Evolutionary conservation across 2,113 vertebrate species (phyloP).

Genomic region (Egretta garzetta): DNA sequence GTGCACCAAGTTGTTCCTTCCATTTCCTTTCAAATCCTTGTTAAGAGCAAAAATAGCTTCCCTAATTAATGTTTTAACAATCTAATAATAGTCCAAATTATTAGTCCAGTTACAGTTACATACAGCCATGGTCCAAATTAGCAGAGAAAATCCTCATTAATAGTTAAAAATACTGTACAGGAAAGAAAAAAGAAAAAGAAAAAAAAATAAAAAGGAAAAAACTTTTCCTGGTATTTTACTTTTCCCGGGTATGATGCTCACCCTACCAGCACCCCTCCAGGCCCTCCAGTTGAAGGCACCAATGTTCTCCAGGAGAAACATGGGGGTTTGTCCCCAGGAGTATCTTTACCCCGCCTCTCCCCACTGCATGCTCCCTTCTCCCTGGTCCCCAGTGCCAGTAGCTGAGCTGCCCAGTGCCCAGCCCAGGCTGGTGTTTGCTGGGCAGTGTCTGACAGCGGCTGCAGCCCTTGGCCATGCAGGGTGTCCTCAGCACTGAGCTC

Average conservation of each 20-base stretch:
- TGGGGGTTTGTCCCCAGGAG: accelerated
- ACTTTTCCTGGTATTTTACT: background rate
- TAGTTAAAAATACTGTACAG: slow-evolving; percentile 2
- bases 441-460: background rate
- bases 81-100: slow-evolving; percentile 52
- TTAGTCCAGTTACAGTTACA: slow-evolving; percentile 16
- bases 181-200: background rate
- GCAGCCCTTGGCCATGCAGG: background rate
- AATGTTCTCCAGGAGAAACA: background rate
- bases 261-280: background rate
- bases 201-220: background rate
- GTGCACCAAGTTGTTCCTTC: background rate
- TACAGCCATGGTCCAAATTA: background rate
- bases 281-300: background rate
- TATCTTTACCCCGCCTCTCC: accelerated
- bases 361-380: accelerated
- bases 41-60: slow-evolving; percentile 25
- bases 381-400: background rate
- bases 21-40: background rate
- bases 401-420: background rate
- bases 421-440: background rate
- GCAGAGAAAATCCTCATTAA: slow-evolving; percentile 51
- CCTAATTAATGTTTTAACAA: slow-evolving; percentile 62
- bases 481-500: background rate
- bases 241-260: accelerated